A percentile compares a stretch with the other conserved stretches of the same genome.
phyloP scores from a whole-genome alignment of 1,140 invertebrate species.

The Sarcophaga bullata region DNA sequence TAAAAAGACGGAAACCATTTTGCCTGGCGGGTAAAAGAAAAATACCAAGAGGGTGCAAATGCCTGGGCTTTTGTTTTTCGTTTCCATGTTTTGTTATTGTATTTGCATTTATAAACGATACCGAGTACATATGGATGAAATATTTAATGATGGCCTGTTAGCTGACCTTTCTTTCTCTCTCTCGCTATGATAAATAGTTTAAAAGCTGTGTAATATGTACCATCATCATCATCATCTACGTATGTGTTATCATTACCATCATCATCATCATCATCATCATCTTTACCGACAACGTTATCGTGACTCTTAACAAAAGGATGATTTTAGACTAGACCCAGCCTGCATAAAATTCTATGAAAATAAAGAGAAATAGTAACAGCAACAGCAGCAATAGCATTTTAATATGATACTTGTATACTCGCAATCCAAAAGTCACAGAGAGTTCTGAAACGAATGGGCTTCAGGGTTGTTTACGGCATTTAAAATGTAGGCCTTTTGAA shows the following conservation, averaged over 20 bases:
- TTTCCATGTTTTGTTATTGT: background rate
- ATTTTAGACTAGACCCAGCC: background rate
- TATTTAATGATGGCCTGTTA: constrained; percentile 26
- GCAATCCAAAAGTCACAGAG: too few species aligned
- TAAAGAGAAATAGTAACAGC: too few species aligned
- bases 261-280: too few species aligned
- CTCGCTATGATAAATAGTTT: background rate
- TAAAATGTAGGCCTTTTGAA: constrained; percentile 5
- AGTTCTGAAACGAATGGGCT: background rate
- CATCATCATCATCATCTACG: too few species aligned
- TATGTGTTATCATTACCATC: too few species aligned
- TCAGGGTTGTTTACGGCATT: constrained; percentile 14
- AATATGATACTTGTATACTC: background rate
- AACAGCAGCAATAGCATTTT: too few species aligned
- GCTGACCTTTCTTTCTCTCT: constrained; percentile 31
- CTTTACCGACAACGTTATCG: too few species aligned
- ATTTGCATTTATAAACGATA: constrained; percentile 18
- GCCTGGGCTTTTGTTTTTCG: background rate
- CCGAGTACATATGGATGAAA: constrained; percentile 9
- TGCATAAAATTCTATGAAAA: background rate
- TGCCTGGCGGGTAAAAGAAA: constrained; percentile 36
- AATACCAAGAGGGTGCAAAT: constrained; percentile 25
- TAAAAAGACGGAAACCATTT: constrained; percentile 41
- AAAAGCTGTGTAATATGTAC: background rate
- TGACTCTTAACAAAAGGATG: background rate